Percentiles rank a stretch among this genome's conserved stretches.
These are phyloP conservation scores for Portunus trituberculatus DNA, from an alignment of 1,140 invertebrate species.

Conservation along the genomic window DNA sequence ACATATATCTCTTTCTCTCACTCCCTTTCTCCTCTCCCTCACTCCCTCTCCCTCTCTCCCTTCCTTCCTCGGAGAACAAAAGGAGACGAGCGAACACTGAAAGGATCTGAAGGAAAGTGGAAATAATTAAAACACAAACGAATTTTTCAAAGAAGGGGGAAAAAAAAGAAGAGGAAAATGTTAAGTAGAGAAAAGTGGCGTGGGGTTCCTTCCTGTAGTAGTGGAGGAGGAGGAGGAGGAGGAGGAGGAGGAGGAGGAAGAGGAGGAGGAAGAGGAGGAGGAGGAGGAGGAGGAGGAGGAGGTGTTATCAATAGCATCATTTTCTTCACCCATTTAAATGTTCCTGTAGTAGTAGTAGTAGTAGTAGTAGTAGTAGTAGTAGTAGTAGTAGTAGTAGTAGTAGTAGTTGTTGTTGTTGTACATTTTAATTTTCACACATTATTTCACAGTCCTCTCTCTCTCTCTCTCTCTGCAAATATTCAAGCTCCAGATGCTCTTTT, in stretches of 20 bases:
- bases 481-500: background rate
- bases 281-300: background rate
- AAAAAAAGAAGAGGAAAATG: background rate
- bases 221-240: background rate
- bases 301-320: no score
- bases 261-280: background rate
- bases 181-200: no score
- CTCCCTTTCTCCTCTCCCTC: background rate
- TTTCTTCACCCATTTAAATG: no score
- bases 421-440: background rate
- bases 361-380: background rate
- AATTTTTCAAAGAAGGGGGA: background rate
- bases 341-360: background rate
- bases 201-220: background rate
- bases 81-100: background rate
- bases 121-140: background rate
- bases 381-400: slow-evolving; percentile 22
- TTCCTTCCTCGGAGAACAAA: background rate
- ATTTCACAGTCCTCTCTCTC: background rate
- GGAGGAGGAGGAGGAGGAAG: background rate
- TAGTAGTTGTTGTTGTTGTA: slow-evolving; percentile 22
- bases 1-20: background rate
- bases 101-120: background rate
- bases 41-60: background rate
- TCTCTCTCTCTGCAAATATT: background rate